These are phyloP conservation scores for Dynastes hyllus DNA, from an alignment of 2,888 invertebrate genomes.

Conservation along the genomic window DNA sequence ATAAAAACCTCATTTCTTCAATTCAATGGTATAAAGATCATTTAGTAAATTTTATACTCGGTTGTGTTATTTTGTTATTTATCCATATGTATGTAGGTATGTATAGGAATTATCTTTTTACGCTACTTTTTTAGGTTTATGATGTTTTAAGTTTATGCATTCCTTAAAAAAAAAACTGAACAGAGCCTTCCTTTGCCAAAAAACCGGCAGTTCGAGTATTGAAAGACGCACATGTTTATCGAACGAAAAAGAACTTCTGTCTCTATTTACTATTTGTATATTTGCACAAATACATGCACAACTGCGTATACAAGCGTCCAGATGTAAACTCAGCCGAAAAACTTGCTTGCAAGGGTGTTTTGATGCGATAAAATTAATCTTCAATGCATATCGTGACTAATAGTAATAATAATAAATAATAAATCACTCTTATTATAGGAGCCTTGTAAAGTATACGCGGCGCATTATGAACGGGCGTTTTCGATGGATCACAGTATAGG, in stretches of 20 bases:
- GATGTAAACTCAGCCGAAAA: neutral
- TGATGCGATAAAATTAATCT: constrained; percentile 5
- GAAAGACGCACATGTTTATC: constrained; percentile 4
- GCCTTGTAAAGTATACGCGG: neutral
- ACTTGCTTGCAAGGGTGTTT: neutral
- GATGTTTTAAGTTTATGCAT: neutral
- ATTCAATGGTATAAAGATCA: too few species aligned
- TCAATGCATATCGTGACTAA: constrained; percentile 25
- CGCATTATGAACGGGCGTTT: neutral
- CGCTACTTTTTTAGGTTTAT: too few species aligned
- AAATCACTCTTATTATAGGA: constrained; percentile 28
- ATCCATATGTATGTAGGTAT: too few species aligned
- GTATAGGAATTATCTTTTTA: too few species aligned
- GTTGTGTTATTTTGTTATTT: too few species aligned
- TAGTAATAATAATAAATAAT: neutral
- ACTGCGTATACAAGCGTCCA: neutral
- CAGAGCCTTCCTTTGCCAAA: too few species aligned
- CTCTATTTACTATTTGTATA: neutral
- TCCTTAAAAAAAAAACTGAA: too few species aligned
- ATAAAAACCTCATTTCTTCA: too few species aligned
- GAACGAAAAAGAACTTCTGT: neutral
- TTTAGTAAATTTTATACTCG: too few species aligned
- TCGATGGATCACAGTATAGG: constrained; percentile 50
- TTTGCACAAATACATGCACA: neutral
- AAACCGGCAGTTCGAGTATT: too few species aligned